These are phyloP conservation scores for Microctenopoma stevenorrisi DNA, from an alignment of 2,797 vertebrate genomes.

Conservation along the genomic window DNA sequence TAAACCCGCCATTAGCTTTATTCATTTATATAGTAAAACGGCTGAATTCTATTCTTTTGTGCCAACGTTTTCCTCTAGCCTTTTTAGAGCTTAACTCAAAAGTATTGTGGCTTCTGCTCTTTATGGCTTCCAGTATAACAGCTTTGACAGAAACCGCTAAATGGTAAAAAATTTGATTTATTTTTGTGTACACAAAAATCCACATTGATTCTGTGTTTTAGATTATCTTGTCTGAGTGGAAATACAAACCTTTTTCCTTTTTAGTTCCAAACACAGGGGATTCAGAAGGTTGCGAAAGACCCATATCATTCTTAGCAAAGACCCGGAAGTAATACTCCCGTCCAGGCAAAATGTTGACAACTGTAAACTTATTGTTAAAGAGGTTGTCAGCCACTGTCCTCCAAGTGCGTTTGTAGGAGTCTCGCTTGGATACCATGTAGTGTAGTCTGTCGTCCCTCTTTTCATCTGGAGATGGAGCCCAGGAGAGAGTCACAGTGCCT, in stretches of 20 bases:
- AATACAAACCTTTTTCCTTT: conserved; percentile 84
- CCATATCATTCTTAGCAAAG: conserved; percentile 90
- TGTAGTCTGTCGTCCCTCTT: conserved; percentile 83
- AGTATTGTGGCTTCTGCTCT: too few relatives aligned
- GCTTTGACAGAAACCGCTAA: too few relatives aligned
- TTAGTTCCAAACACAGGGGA: conserved; percentile 83
- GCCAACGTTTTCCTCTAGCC: too few relatives aligned
- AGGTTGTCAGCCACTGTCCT: conserved; percentile 83
- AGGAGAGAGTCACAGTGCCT: conserved; percentile 88
- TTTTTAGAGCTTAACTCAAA: too few relatives aligned
- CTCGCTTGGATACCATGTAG: conserved; percentile 86
- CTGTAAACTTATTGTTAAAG: conserved; percentile 91
- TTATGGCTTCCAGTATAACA: too few relatives aligned
- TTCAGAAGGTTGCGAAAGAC: conserved; percentile 85
- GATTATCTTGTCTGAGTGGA: neutral
- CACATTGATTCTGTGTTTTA: neutral
- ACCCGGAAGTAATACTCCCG: conserved; percentile 90
- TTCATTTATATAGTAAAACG: too few relatives aligned
- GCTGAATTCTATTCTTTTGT: too few relatives aligned
- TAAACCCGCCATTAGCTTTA: too few relatives aligned
- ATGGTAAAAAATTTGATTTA: too few relatives aligned
- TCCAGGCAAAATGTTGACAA: conserved; percentile 85
- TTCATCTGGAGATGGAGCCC: conserved; percentile 91
- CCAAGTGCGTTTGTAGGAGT: conserved; percentile 86
- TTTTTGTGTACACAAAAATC: neutral